Percentiles rank a stretch among this genome's conserved stretches.
These are phyloP conservation scores for Panthera uncia DNA, from an alignment of 2,113 vertebrate species.

Conservation along the genomic window DNA sequence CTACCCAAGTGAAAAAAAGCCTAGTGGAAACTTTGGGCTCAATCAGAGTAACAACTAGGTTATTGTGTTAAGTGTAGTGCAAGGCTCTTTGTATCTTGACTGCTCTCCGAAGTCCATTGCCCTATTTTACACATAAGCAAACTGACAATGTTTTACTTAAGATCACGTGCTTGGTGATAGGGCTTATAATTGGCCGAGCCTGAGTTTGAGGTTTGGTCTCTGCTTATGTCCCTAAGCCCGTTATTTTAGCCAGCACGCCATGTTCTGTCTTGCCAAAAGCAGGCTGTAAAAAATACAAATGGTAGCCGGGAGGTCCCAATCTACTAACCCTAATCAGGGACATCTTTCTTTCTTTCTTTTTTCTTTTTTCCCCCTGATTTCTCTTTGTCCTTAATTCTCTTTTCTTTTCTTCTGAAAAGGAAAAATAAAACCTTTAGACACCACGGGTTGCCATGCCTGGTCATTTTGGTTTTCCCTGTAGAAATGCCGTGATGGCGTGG, in stretches of 20 bases:
- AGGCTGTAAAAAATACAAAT: neutral
- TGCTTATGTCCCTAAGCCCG: neutral
- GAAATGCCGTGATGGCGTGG: neutral
- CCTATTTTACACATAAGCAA: neutral
- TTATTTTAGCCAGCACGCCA: neutral
- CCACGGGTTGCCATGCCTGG: neutral
- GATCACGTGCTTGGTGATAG: neutral
- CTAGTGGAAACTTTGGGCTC: neutral
- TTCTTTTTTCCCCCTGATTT: neutral
- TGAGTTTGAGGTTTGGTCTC: neutral
- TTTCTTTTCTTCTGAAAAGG: neutral
- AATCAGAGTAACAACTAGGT: neutral
- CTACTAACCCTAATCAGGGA: neutral
- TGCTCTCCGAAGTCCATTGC: neutral
- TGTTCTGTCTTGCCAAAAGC: neutral
- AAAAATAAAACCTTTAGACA: neutral
- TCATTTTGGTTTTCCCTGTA: neutral
- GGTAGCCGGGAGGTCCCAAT: neutral
- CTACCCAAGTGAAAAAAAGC: neutral
- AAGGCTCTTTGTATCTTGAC: neutral
- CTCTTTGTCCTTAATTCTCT: neutral
- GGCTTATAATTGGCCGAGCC: neutral
- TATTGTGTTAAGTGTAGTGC: neutral
- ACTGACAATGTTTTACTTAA: neutral
- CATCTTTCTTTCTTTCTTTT: neutral